phyloP scores from a whole-genome alignment of 2,113 vertebrate genomes.

The Cephalopholis sonnerati region DNA sequence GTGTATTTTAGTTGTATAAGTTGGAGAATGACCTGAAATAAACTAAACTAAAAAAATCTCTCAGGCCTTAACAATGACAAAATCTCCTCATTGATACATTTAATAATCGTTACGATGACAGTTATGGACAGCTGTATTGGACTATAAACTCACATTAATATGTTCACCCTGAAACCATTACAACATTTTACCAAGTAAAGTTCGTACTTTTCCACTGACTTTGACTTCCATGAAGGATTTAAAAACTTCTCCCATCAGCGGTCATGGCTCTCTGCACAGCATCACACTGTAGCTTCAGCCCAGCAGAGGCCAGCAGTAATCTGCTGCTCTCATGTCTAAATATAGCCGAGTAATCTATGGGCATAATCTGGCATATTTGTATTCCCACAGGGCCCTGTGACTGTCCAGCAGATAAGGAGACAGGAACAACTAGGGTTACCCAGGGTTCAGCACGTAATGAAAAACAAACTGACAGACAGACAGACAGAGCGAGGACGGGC shows the following conservation, averaged over 20 bases:
- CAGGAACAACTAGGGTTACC: background rate
- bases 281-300: background rate
- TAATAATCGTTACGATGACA: background rate
- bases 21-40: too few species aligned
- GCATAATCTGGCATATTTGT: slow-evolving; percentile 59
- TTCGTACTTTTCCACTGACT: background rate
- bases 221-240: background rate
- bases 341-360: slow-evolving; percentile 48
- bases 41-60: too few species aligned
- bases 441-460: slow-evolving; percentile 10
- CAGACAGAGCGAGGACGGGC: background rate
- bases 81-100: background rate
- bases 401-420: slow-evolving; percentile 27
- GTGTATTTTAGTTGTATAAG: too few species aligned
- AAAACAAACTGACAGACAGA: background rate
- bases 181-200: too few species aligned
- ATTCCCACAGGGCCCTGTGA: slow-evolving; percentile 11
- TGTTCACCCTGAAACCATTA: background rate
- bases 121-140: too few species aligned
- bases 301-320: background rate
- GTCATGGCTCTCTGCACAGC: background rate
- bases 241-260: background rate
- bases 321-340: slow-evolving; percentile 29
- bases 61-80: too few species aligned
- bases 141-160: background rate